phyloP scores from a whole-genome alignment of 2,113 vertebrate genomes.

The Marmota monax region DNA sequence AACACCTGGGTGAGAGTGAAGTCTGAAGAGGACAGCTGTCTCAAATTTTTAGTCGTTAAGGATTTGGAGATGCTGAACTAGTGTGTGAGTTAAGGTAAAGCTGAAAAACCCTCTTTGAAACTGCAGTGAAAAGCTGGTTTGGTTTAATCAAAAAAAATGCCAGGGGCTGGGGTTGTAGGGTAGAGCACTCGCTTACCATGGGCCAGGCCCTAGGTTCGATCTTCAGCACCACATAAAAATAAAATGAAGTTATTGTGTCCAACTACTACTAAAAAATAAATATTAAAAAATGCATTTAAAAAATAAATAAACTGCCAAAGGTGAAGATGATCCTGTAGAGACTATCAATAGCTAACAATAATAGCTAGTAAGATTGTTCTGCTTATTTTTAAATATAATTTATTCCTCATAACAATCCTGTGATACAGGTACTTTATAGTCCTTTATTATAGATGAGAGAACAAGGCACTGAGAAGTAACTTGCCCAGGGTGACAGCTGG shows the following conservation, averaged over 20 bases:
- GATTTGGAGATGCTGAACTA: not conserved
- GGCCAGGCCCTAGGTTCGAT: too few relatives aligned
- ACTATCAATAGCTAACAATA: not conserved
- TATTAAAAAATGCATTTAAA: too few relatives aligned
- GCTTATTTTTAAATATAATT: conserved; percentile 2
- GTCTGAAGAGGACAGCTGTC: not conserved
- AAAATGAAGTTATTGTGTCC: too few relatives aligned
- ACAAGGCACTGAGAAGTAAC: not conserved
- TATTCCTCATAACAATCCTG: not conserved
- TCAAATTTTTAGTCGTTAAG: not conserved
- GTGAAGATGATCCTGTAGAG: not conserved
- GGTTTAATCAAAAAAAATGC: not conserved
- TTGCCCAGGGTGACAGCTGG: not conserved
- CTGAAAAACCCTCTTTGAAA: not conserved
- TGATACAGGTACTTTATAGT: not conserved
- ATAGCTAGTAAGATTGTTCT: not conserved
- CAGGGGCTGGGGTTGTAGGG: too few relatives aligned
- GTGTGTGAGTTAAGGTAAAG: not conserved
- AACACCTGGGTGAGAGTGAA: not conserved
- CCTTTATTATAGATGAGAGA: not conserved
- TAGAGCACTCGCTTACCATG: too few relatives aligned
- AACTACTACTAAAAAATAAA: too few relatives aligned
- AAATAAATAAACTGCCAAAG: not conserved
- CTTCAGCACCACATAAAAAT: too few relatives aligned
- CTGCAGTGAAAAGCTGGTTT: not conserved